These are phyloP conservation scores for Diachasmimorpha longicaudata DNA, from an alignment of 1,140 invertebrate genomes.

Conservation along the genomic window DNA sequence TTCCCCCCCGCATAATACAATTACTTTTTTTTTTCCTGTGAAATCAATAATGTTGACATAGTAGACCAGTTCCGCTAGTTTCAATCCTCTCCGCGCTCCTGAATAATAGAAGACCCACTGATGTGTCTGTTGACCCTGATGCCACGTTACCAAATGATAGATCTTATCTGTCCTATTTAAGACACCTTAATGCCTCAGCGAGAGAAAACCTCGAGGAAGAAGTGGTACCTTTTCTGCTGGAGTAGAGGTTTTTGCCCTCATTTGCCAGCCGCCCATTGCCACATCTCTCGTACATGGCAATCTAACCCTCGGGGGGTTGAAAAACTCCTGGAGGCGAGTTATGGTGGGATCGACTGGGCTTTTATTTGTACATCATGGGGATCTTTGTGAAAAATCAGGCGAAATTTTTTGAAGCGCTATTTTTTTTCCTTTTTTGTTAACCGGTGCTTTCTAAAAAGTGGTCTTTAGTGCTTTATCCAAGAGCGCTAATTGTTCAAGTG, in stretches of 20 bases:
- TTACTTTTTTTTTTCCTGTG: too few species aligned
- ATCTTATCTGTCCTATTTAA: neutral
- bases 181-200: neutral
- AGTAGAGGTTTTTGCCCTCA: conserved; percentile 4
- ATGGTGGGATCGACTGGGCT: neutral
- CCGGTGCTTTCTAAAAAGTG: too few species aligned
- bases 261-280: neutral
- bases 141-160: neutral
- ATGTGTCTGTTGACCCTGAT: neutral
- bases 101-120: too few species aligned
- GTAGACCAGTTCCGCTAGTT: too few species aligned
- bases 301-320: neutral
- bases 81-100: too few species aligned
- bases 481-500: too few species aligned
- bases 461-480: too few species aligned
- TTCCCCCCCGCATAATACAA: too few species aligned
- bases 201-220: neutral
- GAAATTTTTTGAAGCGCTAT: neutral
- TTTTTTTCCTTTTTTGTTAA: too few species aligned
- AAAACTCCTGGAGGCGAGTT: neutral
- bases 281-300: neutral
- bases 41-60: too few species aligned
- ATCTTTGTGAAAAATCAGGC: neutral
- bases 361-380: neutral
- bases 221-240: neutral